Conservation (phyloP, 1,140 invertebrate species). For the Cydia fagiglandana region DNA sequence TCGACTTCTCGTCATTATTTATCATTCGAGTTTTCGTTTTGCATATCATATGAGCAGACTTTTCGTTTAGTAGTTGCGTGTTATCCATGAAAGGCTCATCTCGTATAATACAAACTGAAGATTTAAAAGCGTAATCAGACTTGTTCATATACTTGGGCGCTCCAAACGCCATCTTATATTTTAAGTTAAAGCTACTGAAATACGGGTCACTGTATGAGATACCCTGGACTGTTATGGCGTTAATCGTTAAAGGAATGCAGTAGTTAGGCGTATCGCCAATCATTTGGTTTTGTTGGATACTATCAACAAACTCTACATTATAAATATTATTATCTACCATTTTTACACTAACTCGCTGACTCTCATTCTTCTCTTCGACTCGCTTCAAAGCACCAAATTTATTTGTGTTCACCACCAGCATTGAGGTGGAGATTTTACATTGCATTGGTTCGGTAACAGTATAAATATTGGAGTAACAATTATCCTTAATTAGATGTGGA, state of each 20-base stretch:
- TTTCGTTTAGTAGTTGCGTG: conserved; percentile 72
- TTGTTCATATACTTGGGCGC: conserved; percentile 78
- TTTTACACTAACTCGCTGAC: conserved; percentile 79
- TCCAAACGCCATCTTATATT: conserved; percentile 77
- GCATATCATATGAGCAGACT: conserved; percentile 72
- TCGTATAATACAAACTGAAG: conserved; percentile 79
- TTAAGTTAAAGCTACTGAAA: conserved; percentile 82
- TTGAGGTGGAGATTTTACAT: conserved; percentile 80
- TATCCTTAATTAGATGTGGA: conserved; percentile 80
- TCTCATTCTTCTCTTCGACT: conserved; percentile 77
- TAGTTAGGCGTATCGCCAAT: conserved; percentile 80
- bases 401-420: conserved; percentile 79
- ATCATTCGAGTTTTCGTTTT: conserved; percentile 74
- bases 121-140: conserved; percentile 81
- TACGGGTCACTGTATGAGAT: conserved; percentile 81
- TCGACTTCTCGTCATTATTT: conserved; percentile 60
- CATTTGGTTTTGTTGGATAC: conserved; percentile 80
- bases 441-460: conserved; percentile 84
- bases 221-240: conserved; percentile 82
- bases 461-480: conserved; percentile 79
- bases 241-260: conserved; percentile 83
- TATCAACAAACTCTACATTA: conserved; percentile 79
- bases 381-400: conserved; percentile 80
- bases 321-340: conserved; percentile 80
- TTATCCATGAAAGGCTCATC: conserved; percentile 68